Evolutionary conservation across 2,888 invertebrate genomes (phyloP), one percentile per base, ranked within the genome.

Genomic region (Ommatoiulus sabulosus): DNA sequence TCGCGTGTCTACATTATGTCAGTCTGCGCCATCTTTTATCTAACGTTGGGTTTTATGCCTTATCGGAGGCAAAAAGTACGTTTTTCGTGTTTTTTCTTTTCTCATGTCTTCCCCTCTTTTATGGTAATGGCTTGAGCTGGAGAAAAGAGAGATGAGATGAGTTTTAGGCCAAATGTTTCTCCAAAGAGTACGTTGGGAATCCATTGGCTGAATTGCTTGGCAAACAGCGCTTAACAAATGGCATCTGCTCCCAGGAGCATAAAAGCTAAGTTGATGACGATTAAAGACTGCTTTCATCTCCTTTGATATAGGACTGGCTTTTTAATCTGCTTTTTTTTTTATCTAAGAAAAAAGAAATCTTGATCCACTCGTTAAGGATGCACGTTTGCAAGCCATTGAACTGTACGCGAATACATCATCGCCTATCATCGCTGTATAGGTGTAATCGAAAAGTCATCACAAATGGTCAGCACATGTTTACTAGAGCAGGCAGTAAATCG

Each of bases 261-360:
- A 80, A 80, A 80, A 80, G 80, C 80, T 15, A 80, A 80, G 80
- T 24, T 80, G 80, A 43, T 24, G 80, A 80, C 80, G 80, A 80
- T 80, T 80, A 80, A 80, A 43, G 80, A 80, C 80, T 80, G 80
- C 80, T 80, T 80, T 80, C 80, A 80, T 80, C 80, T 80, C 80
- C 80, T 43, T 35, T 80, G 3, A 35, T 35, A 43, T 80, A 24
- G 35, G 35, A 12, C 24, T 35, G 35, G 80, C 80, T 80, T 80
- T 80, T 80, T 80, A 80, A 80, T 80, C 80, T 24, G 80, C 12
- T 80, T 8, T 35, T 80, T 35, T 57, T 80, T 80, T 15, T 80
- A 24, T 80, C 80, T 35, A 35, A 6, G 35, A 80, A 35, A 35
- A 80, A 80, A 80, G 20, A 80, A 80, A 24, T 72, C 3, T 35